Evolutionary conservation across 2,113 vertebrate species (phyloP).

Genomic region (Cyphotilapia sp.): DNA sequence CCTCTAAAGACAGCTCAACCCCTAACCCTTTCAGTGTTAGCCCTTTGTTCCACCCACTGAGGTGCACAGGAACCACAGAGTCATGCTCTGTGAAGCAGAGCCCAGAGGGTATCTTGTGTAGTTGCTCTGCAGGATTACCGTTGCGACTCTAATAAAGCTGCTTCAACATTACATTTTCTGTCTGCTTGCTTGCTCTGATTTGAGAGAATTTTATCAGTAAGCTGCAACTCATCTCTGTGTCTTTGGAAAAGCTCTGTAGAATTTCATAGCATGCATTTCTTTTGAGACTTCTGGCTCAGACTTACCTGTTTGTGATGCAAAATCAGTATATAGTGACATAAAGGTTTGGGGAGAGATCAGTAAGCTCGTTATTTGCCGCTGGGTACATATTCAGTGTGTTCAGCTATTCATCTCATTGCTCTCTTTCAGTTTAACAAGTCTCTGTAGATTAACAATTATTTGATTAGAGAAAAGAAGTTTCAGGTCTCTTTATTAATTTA

Average conservation of each 20-base stretch:
- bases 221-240: background rate
- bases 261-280: background rate
- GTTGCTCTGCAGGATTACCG: constrained; percentile 5
- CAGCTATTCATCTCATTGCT: background rate
- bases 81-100: background rate
- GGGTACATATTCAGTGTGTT: background rate
- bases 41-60: background rate
- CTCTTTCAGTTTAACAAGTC: background rate
- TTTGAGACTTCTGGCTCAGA: background rate
- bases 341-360: background rate
- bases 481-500: background rate
- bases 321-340: background rate
- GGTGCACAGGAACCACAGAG: background rate
- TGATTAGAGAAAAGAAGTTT: background rate
- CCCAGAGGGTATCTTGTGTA: background rate
- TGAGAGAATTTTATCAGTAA: background rate
- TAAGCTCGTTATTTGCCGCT: background rate
- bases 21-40: background rate
- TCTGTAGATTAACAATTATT: background rate
- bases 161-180: background rate
- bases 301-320: background rate
- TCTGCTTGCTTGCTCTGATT: background rate
- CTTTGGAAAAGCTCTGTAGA: background rate
- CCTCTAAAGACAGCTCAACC: background rate
- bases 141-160: constrained; percentile 18